Percentiles rank a stretch among this genome's conserved stretches.
Evolutionary conservation across 2,888 invertebrate genomes (phyloP).

Genomic region (Protophormia terraenovae): DNA sequence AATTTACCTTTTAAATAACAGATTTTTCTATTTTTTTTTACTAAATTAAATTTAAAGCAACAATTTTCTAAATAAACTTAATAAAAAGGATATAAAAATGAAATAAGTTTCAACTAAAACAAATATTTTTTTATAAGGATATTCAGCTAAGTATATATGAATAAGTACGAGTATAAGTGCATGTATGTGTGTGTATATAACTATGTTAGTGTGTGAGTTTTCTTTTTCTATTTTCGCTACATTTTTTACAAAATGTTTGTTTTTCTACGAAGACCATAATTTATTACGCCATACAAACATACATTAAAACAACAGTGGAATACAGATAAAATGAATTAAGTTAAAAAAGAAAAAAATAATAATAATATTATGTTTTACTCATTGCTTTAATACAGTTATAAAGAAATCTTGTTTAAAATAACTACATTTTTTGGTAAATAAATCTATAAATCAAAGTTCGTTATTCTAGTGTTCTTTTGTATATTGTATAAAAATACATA

Average conservation of each 20-base stretch:
- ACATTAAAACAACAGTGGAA: too few species aligned
- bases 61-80: slow-evolving; percentile 9
- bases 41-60: slow-evolving; percentile 6
- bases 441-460: too few species aligned
- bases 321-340: too few species aligned
- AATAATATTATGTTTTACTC: too few species aligned
- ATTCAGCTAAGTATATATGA: not conserved
- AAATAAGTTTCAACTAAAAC: slow-evolving; percentile 4
- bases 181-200: not conserved
- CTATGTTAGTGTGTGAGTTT: not conserved
- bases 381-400: too few species aligned
- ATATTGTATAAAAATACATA: not conserved
- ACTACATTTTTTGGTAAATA: too few species aligned
- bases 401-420: too few species aligned
- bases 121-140: not conserved
- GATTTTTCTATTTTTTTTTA: not conserved
- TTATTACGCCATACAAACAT: slow-evolving; percentile 44
- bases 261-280: slow-evolving; percentile 55
- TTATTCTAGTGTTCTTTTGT: too few species aligned
- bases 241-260: slow-evolving; percentile 18
- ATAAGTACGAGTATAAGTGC: not conserved
- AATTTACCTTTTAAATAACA: not conserved
- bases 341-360: too few species aligned
- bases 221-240: not conserved
- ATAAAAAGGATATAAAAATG: slow-evolving; percentile 21